phyloP scores from a whole-genome alignment of 2,797 vertebrate species.

The Dryobates pubescens region DNA sequence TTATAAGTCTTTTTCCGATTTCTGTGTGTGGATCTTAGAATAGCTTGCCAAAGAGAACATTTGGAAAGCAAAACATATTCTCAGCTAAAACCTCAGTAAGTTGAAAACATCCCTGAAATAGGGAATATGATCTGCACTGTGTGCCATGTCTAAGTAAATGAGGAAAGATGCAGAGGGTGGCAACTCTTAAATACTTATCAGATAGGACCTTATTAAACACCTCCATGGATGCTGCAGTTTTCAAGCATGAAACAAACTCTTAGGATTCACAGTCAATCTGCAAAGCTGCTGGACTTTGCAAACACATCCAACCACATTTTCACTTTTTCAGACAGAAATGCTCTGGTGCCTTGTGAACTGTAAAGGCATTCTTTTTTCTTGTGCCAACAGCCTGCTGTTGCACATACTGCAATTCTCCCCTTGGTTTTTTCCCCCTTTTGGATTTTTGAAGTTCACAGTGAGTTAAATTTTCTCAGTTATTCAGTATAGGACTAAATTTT shows the following conservation, averaged over 20 bases:
- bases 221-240: neutral
- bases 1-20: neutral
- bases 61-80: neutral
- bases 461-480: neutral
- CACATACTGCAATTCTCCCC: neutral
- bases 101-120: neutral
- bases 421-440: neutral
- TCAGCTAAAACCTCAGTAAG: neutral
- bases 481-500: neutral
- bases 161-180: neutral
- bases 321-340: neutral
- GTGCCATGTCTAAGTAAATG: neutral
- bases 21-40: neutral
- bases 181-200: neutral
- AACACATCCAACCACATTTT: neutral
- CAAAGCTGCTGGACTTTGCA: neutral
- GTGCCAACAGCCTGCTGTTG: neutral
- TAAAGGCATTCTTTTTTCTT: neutral
- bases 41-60: neutral
- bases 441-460: neutral
- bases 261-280: neutral
- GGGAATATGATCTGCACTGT: neutral
- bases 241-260: neutral
- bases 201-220: neutral
- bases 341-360: neutral